Percentiles rank a stretch among this genome's conserved stretches.
phyloP scores from a whole-genome alignment of 2,113 vertebrate species.

The Ammodytes dubius region DNA sequence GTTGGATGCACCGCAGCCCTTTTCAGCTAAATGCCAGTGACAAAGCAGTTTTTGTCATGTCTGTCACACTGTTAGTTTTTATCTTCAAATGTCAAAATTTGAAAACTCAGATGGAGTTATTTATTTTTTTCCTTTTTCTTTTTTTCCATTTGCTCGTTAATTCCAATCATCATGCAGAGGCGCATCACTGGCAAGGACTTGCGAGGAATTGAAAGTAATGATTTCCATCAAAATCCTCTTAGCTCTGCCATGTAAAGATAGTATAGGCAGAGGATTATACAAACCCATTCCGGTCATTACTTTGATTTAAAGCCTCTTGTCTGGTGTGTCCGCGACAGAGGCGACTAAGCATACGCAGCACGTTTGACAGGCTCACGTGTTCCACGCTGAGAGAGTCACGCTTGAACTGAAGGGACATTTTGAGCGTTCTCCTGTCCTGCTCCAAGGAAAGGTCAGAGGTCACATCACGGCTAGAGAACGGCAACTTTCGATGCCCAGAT shows the following conservation, averaged over 20 bases:
- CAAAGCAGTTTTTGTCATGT: neutral
- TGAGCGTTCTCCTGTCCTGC: neutral
- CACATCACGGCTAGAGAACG: neutral
- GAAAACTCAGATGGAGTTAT: neutral
- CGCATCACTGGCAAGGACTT: neutral
- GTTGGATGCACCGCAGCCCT: neutral
- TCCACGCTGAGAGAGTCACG: neutral
- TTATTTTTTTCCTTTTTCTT: neutral
- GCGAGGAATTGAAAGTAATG: conserved; percentile 15
- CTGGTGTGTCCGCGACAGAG: neutral
- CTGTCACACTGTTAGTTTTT: neutral
- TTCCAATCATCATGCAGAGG: conserved; percentile 19
- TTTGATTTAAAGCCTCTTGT: conserved; percentile 41
- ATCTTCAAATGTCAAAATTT: conserved; percentile 17
- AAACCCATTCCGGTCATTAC: conserved; percentile 38
- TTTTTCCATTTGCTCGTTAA: neutral
- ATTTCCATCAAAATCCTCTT: conserved; percentile 34
- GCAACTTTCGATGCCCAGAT: neutral
- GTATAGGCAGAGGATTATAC: conserved; percentile 41
- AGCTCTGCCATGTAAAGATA: conserved; percentile 36
- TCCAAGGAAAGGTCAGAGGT: neutral
- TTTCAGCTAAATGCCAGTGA: conserved; percentile 16
- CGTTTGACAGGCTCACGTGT: neutral
- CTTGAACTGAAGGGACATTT: neutral
- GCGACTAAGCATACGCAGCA: neutral